A percentile compares a stretch with the other conserved stretches of the same genome.
phyloP scores from a whole-genome alignment of 1,140 invertebrate species.

The Temnothorax curvispinosus region DNA sequence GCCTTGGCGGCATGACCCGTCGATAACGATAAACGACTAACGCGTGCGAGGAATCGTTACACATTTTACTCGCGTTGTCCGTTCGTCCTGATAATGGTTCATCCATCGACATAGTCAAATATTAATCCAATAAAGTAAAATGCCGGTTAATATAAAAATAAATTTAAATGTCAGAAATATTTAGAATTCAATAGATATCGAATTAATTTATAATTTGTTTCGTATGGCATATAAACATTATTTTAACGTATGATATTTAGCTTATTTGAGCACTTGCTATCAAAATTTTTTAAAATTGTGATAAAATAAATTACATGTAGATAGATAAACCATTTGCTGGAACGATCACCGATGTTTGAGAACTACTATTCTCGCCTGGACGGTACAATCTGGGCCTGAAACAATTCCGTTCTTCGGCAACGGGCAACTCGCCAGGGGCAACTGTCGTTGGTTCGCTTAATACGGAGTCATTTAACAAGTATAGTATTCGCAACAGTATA shows the following conservation, averaged over 20 bases:
- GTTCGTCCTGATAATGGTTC: slow-evolving; percentile 25
- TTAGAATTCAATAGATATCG: background rate
- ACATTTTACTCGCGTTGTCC: slow-evolving; percentile 17
- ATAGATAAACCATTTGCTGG: slow-evolving; percentile 30
- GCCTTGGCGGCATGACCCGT: background rate
- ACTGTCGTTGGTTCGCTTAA: slow-evolving; percentile 61
- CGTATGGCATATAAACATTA: background rate
- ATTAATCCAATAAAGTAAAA: background rate
- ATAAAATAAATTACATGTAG: background rate
- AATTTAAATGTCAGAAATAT: background rate
- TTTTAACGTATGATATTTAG: background rate
- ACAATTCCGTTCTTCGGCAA: slow-evolving; percentile 58
- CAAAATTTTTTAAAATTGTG: background rate
- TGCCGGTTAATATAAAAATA: background rate
- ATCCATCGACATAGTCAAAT: background rate
- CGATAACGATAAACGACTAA: slow-evolving; percentile 25
- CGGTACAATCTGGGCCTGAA: slow-evolving; percentile 67
- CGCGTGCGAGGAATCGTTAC: slow-evolving; percentile 28
- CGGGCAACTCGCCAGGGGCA: slow-evolving; percentile 56
- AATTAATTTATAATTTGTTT: background rate
- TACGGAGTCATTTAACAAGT: slow-evolving; percentile 51
- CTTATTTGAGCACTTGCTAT: background rate
- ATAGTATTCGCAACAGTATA: slow-evolving; percentile 56
- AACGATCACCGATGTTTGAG: slow-evolving; percentile 56
- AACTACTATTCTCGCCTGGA: slow-evolving; percentile 61